Evolutionary conservation across 64 coral and sea anemone genomes (phyloP), one percentile per base, ranked within the genome.

Genomic region (Stichodactyla mertensii): DNA sequence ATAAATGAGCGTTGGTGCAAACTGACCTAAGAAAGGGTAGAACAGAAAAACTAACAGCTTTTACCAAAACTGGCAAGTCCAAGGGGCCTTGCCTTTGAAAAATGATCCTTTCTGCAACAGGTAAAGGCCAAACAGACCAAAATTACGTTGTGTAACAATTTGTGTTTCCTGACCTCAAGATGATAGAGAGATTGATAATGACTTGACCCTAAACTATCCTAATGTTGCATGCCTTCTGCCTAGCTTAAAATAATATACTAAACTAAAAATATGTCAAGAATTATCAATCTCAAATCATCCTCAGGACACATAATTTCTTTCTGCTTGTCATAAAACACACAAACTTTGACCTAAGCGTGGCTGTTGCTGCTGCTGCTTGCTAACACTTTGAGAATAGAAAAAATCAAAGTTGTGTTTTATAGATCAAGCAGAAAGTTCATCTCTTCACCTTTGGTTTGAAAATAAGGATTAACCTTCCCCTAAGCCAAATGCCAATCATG

Each of bases 361-460:
- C 36, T 45, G 36, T 45, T 4, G 3, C 36, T 45, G 36, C 36
- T 45, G 69, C 26, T 74, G 69, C 26, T 0, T 8, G 26, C 16
- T 31, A 26, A 31, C n/a, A 74, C 14, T 11, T 58, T 2, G 11
- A 27, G 7, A 31, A 31, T 26, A 74, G 12, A 31, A 11, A 74
- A 74, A 74, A 74, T 74, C 69, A 74, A 74, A 74, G 69, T 10
- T 74, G 23, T 74, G 23, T 74, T 74, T 74, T 74, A 74, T 74
- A n/a, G 69, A 27, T 31, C 69, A 74, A 74, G 23, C 24, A 74
- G 69, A 74, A 74, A 11, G 0, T 9, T 11, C 1, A 74, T 9
- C 0, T 12, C 27, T 26, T 11, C 6, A 10, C 24, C 11, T 12
- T 74, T 74, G 24, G 69, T 28, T 1, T 74, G 56, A 11, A 26